Evolutionary conservation across 2,113 vertebrate genomes (phyloP), one percentile per base, ranked within the genome.

Genomic region (Cercopithecus mona): DNA sequence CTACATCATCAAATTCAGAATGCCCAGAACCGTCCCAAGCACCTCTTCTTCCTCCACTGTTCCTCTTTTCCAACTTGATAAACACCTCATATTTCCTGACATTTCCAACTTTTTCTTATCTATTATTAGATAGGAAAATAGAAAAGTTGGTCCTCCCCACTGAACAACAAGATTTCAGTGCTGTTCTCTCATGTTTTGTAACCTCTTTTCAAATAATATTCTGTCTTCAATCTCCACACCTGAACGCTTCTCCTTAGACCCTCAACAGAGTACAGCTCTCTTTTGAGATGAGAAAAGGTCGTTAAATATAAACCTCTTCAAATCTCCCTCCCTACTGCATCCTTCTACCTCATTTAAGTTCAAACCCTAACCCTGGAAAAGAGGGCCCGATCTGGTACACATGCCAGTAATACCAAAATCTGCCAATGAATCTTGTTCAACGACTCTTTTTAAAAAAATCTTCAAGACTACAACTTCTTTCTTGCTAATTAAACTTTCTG

Each of bases 331-430:
- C 8, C 27, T 14, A 59, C 2, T 1, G 2, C 17, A 76, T 64
- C 0, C 0, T 16, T 52, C 12, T 1, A 66, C 4, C 6, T 48
- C 16, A 78, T 20, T 20, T 18, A 94, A 92, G 72, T 59, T 6
- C 68, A 6, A 81, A 22, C 13, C 5, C 3, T 27, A 43, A 4
- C 38, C 45, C 17, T 27, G 16, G 35, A 48, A 81, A 57, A 55
- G 1, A 16, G 25, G 6, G 25, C 6, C 4, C 22, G 10, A 11
- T 10, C 1, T 61, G 17, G 6, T 57, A 4, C 23, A 70, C 52
- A 66, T 81, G n/a, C 8, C 12, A 82, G 10, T 57, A 40, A 55
- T 25, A n/a, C 32, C 10, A 50, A 18, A 4, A 45, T 84, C 22
- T 85, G 5, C 9, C 64, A 76, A 70, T 43, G 7, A 79, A 52